Evolutionary conservation across 2,113 vertebrate genomes (phyloP).

Genomic region (Limanda limanda): DNA sequence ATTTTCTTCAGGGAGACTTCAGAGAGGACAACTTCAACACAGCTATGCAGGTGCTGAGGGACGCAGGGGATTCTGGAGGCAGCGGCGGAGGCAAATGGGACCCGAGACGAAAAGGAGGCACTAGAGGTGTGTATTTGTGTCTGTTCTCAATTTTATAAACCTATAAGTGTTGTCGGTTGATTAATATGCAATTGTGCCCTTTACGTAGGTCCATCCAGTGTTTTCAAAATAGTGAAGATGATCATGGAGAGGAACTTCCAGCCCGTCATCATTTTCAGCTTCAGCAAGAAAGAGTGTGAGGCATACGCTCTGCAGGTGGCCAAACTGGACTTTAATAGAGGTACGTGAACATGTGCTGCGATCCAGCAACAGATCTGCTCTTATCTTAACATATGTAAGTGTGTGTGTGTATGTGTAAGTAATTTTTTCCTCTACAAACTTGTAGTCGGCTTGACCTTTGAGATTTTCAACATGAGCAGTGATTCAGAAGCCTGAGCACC

Average conservation of each 20-base stretch:
- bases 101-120: constrained; percentile 93
- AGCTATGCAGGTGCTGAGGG: constrained; percentile 97
- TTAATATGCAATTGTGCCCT: background rate
- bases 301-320: constrained; percentile 97
- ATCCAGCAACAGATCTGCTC: background rate
- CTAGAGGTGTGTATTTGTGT: constrained; percentile 84
- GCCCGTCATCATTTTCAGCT: constrained; percentile 99
- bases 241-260: constrained; percentile 99
- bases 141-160: background rate
- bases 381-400: background rate
- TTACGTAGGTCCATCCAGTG: constrained; percentile 92
- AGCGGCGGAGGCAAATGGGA: constrained; percentile 90
- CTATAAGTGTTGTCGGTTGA: background rate
- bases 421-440: background rate
- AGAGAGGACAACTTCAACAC: constrained; percentile 99
- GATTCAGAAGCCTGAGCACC: background rate
- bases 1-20: constrained; percentile 91
- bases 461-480: background rate
- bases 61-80: constrained; percentile 89
- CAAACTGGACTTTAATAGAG: constrained; percentile 97
- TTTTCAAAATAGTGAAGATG: constrained; percentile 99
- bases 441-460: background rate
- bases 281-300: constrained; percentile 99
- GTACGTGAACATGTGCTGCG: constrained; percentile 70
- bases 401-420: background rate